Percentiles rank a stretch among this genome's conserved stretches.
phyloP scores from a whole-genome alignment of 2,113 vertebrate species.

The Notarius lentiginosus region DNA sequence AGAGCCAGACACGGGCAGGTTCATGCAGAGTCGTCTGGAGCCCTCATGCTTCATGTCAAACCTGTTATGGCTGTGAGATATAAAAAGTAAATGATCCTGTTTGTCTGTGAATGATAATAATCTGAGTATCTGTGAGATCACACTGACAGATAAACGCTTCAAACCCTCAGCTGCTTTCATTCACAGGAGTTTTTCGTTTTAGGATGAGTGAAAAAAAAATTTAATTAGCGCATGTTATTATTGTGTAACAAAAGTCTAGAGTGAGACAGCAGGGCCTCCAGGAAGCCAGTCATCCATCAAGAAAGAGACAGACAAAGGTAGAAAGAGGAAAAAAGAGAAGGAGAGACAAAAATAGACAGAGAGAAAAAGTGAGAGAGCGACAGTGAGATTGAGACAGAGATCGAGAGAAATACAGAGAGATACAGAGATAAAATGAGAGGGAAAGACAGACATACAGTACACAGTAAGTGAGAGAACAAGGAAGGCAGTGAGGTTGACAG shows the following conservation, averaged over 20 bases:
- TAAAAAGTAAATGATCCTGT: constrained; percentile 28
- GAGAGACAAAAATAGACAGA: neutral
- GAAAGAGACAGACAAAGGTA: neutral
- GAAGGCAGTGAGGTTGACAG: neutral
- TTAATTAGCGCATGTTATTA: constrained; percentile 16
- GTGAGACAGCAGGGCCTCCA: neutral
- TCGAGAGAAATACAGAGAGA: neutral
- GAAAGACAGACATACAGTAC: neutral
- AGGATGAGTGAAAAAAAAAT: neutral
- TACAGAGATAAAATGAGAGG: neutral
- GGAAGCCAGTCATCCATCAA: constrained; percentile 5
- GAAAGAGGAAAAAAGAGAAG: neutral
- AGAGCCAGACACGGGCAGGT: constrained; percentile 12
- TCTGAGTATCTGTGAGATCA: constrained; percentile 25
- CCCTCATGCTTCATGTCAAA: constrained; percentile 38
- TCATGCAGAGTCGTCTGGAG: constrained; percentile 34
- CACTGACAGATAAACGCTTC: constrained; percentile 9
- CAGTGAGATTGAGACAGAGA: neutral
- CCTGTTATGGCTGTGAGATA: constrained; percentile 41
- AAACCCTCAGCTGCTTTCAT: neutral
- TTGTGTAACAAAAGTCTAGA: constrained; percentile 1
- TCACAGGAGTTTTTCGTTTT: neutral
- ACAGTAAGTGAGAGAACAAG: neutral
- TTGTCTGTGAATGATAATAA: constrained; percentile 14
- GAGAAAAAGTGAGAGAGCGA: neutral